A percentile compares a stretch with the other conserved stretches of the same genome.
Evolutionary conservation across 1,140 invertebrate species (phyloP).

Genomic region (Ctenoplectra terminalis): DNA sequence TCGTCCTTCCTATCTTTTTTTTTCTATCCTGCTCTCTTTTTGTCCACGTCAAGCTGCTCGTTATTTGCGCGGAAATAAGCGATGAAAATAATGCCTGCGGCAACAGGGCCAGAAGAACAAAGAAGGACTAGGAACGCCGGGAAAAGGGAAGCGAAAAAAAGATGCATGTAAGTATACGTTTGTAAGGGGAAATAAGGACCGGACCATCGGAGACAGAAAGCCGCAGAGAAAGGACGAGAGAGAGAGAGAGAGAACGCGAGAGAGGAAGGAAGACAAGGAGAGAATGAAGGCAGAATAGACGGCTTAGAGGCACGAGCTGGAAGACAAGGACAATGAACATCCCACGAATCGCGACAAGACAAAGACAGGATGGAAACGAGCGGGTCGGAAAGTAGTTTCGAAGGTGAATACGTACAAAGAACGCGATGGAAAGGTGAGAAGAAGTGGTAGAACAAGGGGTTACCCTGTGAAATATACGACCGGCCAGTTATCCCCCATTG

Average conservation of each 20-base stretch:
- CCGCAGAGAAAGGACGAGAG: background rate
- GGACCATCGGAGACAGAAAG: background rate
- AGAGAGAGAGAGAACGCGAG: background rate
- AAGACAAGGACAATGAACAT: constrained; percentile 37
- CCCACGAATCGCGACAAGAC: constrained; percentile 12
- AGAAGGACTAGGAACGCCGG: constrained; percentile 31
- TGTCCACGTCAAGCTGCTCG: constrained; percentile 38
- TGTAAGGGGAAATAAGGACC: constrained; percentile 37
- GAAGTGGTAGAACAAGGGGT: background rate
- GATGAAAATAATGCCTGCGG: constrained; percentile 56
- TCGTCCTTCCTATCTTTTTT: background rate
- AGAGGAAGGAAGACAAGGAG: background rate
- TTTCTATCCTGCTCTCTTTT: background rate
- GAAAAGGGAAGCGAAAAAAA: constrained; percentile 34
- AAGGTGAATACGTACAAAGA: constrained; percentile 44
- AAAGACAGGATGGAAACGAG: constrained; percentile 5
- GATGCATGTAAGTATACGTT: constrained; percentile 33
- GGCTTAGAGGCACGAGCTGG: constrained; percentile 24
- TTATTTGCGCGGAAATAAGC: constrained; percentile 66
- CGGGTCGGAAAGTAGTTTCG: constrained; percentile 19
- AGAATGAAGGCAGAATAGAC: constrained; percentile 30
- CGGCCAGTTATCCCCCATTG: constrained; percentile 22
- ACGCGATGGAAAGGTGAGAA: background rate
- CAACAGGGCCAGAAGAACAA: constrained; percentile 50
- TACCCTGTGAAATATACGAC: background rate